A percentile compares a stretch with the other conserved stretches of the same genome.
phyloP scores from a whole-genome alignment of 2,113 vertebrate genomes.

The Lasiurus borealis region DNA sequence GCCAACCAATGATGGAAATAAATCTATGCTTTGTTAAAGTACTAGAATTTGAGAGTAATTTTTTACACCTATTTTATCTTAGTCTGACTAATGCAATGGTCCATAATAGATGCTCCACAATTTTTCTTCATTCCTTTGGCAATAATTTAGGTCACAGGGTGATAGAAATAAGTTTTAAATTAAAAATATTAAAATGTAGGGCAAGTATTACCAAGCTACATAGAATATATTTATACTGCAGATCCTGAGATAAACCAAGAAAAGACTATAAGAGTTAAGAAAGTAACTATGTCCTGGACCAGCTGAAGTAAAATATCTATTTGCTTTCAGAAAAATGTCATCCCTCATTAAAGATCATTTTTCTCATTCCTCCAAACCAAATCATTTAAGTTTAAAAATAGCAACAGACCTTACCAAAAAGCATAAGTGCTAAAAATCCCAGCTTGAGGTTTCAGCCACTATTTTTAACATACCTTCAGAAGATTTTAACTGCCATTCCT shows the following conservation, averaged over 20 bases:
- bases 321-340: constrained; percentile 52
- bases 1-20: not conserved
- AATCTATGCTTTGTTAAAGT: not conserved
- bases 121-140: not conserved
- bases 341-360: constrained; percentile 38
- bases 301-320: constrained; percentile 53
- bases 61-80: not conserved
- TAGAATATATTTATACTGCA: constrained; percentile 35
- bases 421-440: constrained; percentile 69
- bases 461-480: constrained; percentile 62
- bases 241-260: constrained; percentile 32
- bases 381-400: constrained; percentile 73
- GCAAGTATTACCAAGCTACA: not conserved
- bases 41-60: not conserved
- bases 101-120: not conserved
- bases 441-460: constrained; percentile 61
- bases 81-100: not conserved
- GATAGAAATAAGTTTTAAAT: constrained; percentile 23
- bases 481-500: constrained; percentile 55
- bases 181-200: constrained; percentile 16
- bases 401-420: constrained; percentile 49
- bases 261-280: not conserved
- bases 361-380: constrained; percentile 61
- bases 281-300: not conserved
- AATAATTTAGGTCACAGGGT: not conserved